These are phyloP conservation scores for Remorina albescens DNA, from an alignment of 2,797 vertebrate genomes.

Conservation along the genomic window DNA sequence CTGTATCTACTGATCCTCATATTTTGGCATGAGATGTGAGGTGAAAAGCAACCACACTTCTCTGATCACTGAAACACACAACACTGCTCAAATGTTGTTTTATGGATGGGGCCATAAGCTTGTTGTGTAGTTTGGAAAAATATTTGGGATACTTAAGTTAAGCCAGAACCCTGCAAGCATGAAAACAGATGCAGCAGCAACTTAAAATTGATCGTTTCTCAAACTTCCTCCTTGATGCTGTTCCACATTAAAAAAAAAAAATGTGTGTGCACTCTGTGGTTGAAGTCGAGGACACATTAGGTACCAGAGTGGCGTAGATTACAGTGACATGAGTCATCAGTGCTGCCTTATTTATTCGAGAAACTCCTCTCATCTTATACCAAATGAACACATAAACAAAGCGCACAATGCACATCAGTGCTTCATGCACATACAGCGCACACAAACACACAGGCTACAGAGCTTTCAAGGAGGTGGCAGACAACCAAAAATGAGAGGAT, in stretches of 20 bases:
- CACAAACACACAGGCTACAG: constrained; percentile 58
- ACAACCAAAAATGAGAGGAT: constrained; percentile 76
- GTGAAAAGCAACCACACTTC: constrained; percentile 38
- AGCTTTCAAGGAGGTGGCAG: constrained; percentile 77
- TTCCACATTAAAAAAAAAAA: constrained; percentile 61
- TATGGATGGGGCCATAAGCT: constrained; percentile 40
- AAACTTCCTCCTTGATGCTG: constrained; percentile 56
- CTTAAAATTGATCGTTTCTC: constrained; percentile 79
- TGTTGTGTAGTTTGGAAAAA: constrained; percentile 60
- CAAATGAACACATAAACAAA: constrained; percentile 63
- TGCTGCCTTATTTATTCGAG: constrained; percentile 68
- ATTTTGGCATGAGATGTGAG: constrained; percentile 49
- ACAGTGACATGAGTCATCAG: constrained; percentile 73
- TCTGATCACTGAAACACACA: constrained; percentile 42
- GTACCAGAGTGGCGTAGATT: constrained; percentile 72
- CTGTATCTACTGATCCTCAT: constrained; percentile 43
- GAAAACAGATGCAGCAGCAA: constrained; percentile 77
- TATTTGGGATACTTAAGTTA: constrained; percentile 65
- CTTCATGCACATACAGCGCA: constrained; percentile 44
- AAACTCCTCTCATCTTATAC: constrained; percentile 53
- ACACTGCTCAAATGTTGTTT: constrained; percentile 45
- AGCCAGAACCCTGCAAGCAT: constrained; percentile 67
- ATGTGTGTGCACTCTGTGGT: constrained; percentile 46
- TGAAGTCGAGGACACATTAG: constrained; percentile 66
- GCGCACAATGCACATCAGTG: constrained; percentile 57